Evolutionary conservation across 2,113 vertebrate species (phyloP).

Genomic region (Brachirus orientalis): DNA sequence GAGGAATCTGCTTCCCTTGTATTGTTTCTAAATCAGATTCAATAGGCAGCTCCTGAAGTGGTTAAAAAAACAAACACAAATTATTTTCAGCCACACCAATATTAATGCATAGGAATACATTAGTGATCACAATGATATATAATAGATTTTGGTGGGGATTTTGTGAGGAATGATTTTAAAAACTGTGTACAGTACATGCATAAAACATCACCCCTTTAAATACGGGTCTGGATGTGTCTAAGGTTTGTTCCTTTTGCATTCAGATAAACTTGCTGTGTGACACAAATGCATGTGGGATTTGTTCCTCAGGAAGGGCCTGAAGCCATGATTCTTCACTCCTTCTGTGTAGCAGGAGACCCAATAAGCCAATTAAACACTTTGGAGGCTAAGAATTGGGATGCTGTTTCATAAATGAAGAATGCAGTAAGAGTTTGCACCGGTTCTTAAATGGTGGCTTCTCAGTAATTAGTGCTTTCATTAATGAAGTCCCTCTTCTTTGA

Average conservation of each 20-base stretch:
- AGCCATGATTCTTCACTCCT: constrained; percentile 43
- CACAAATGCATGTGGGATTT: constrained; percentile 12
- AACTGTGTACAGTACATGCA: not conserved
- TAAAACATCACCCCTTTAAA: constrained; percentile 1
- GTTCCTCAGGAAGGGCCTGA: constrained; percentile 36
- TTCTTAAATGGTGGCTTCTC: constrained; percentile 64
- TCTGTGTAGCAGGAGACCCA: constrained; percentile 43
- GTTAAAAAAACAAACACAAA: constrained; percentile 49
- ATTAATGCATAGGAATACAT: constrained; percentile 10
- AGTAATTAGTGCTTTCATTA: constrained; percentile 79
- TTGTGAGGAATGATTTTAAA: constrained; percentile 19
- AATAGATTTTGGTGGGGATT: constrained; percentile 23
- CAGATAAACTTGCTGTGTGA: constrained; percentile 4
- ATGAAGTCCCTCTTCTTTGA: constrained; percentile 73
- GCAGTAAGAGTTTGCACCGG: constrained; percentile 33
- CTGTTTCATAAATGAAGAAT: constrained; percentile 75
- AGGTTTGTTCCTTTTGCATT: not conserved
- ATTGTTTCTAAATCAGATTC: constrained; percentile 67
- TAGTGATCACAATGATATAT: constrained; percentile 1
- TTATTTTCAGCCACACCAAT: constrained; percentile 28
- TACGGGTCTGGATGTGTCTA: not conserved
- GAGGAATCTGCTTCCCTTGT: constrained; percentile 58
- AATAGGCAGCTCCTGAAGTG: constrained; percentile 55
- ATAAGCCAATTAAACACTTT: constrained; percentile 74
- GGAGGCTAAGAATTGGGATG: constrained; percentile 57